phyloP scores from a whole-genome alignment of 2,113 vertebrate genomes.

The Gnathonemus echidnorhynchus region DNA sequence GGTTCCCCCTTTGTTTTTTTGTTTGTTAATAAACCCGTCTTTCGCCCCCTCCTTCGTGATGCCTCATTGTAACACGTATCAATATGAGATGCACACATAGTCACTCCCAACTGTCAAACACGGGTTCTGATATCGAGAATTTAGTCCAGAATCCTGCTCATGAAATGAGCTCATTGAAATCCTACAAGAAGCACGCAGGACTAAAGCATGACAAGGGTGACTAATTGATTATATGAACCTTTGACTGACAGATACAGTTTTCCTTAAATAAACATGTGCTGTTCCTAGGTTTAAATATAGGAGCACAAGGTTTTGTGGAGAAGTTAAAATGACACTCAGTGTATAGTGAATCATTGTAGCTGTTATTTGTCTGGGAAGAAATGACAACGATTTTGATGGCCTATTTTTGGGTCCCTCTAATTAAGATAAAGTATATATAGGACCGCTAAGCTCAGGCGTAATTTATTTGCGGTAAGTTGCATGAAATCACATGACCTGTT shows the following conservation, averaged over 20 bases:
- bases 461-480: not conserved
- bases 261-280: not conserved
- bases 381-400: not conserved
- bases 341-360: not conserved
- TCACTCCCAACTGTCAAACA: not conserved
- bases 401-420: not conserved
- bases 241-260: not conserved
- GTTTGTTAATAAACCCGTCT: not conserved
- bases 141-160: not conserved
- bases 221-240: not conserved
- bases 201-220: not conserved
- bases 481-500: not conserved
- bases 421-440: not conserved
- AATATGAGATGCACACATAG: not conserved
- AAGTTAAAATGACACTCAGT: not conserved
- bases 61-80: not conserved
- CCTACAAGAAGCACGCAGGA: not conserved
- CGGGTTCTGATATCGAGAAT: not conserved
- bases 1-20: not conserved
- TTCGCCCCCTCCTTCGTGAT: not conserved
- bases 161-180: not conserved
- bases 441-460: not conserved
- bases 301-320: not conserved
- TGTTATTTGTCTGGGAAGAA: not conserved
- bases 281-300: not conserved